Percentiles rank a stretch among this genome's conserved stretches.
Conservation (phyloP, 2,888 invertebrate genomes). For the Cosmia pyralina region DNA sequence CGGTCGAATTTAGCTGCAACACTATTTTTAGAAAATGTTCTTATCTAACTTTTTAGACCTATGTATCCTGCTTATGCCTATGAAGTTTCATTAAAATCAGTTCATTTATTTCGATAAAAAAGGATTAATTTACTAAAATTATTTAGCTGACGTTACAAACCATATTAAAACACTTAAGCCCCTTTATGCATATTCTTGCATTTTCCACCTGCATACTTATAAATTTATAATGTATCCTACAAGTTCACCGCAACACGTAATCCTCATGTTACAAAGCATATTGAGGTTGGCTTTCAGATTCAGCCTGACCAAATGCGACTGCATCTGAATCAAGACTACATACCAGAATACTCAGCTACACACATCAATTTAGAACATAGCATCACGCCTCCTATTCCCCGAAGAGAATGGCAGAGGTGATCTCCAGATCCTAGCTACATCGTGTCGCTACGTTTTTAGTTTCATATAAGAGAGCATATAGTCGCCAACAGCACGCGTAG, state of each 20-base stretch:
- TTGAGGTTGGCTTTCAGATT: constrained; percentile 20
- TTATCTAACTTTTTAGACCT: no score
- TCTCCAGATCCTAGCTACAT: no score
- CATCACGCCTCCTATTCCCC: neutral
- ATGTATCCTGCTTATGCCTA: no score
- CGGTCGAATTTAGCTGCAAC: no score
- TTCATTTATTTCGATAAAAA: no score
- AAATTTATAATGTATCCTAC: neutral
- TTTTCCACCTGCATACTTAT: neutral
- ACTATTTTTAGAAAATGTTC: no score
- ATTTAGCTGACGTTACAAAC: neutral
- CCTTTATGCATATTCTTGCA: no score
- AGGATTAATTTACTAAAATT: no score
- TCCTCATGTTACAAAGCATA: constrained; percentile 4
- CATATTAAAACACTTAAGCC: neutral
- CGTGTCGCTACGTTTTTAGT: neutral
- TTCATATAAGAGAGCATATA: no score
- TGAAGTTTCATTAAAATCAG: no score
- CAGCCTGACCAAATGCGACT: neutral
- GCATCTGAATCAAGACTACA: neutral
- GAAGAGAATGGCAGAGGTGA: neutral
- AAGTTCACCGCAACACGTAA: constrained; percentile 18
- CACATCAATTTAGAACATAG: neutral
- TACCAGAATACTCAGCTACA: neutral
- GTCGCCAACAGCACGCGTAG: no score